phyloP scores from a whole-genome alignment of 92 coral and sea anemone species.

The Siderastrea radians region DNA sequence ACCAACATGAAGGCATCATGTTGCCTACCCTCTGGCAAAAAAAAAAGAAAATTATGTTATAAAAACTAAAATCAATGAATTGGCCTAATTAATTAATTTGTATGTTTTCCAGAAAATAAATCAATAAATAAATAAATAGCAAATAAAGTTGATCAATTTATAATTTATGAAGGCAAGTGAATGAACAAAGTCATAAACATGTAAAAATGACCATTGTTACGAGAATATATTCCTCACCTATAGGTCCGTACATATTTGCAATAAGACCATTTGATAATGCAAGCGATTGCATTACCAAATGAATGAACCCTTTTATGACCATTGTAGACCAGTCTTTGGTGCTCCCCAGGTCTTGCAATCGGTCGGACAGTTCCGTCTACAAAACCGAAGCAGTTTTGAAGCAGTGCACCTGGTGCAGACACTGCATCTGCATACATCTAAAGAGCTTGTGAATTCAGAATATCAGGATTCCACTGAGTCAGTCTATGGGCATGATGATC shows the following conservation, averaged over 20 bases:
- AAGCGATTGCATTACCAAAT: slow-evolving; percentile 34
- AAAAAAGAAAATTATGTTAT: slow-evolving; percentile 7
- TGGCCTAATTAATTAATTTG: too few species aligned
- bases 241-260: slow-evolving; percentile 59
- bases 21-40: slow-evolving; percentile 9
- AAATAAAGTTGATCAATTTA: background rate
- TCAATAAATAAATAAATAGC: slow-evolving; percentile 10
- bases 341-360: slow-evolving; percentile 49
- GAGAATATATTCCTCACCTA: slow-evolving; percentile 52
- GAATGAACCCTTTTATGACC: slow-evolving; percentile 57
- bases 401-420: slow-evolving; percentile 40
- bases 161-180: background rate
- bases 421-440: slow-evolving; percentile 49
- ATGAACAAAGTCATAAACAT: background rate
- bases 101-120: background rate
- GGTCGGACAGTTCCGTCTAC: slow-evolving; percentile 58
- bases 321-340: slow-evolving; percentile 50
- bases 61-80: background rate
- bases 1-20: slow-evolving; percentile 39
- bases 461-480: slow-evolving; percentile 38
- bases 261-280: slow-evolving; percentile 42
- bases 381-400: slow-evolving; percentile 56
- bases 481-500: slow-evolving; percentile 22
- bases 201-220: background rate
- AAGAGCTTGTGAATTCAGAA: slow-evolving; percentile 26